phyloP scores from a whole-genome alignment of 2,113 vertebrate species.

The Tragelaphus strepsiceros region DNA sequence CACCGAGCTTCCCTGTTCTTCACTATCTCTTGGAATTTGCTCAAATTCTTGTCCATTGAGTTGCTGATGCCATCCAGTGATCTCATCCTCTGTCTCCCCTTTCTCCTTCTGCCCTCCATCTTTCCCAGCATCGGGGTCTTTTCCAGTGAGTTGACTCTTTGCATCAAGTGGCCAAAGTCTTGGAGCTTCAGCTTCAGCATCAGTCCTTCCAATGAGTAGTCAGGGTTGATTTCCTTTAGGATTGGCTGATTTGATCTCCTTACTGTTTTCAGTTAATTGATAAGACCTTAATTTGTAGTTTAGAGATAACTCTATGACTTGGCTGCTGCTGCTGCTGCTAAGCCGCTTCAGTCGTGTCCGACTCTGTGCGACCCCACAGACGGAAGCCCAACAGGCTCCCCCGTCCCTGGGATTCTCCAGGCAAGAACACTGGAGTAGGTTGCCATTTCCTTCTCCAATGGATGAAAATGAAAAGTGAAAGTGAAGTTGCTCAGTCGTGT shows the following conservation, averaged over 20 bases:
- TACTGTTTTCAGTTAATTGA: not conserved
- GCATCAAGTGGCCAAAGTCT: not conserved
- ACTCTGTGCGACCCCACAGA: too few relatives aligned
- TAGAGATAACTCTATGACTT: not conserved
- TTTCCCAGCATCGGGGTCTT: not conserved
- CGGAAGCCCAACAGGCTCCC: too few relatives aligned
- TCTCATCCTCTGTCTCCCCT: not conserved
- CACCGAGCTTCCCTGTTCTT: not conserved
- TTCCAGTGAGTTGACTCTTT: not conserved
- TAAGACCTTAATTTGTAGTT: conserved; percentile 26
- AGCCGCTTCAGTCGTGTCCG: too few relatives aligned
- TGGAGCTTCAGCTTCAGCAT: not conserved
- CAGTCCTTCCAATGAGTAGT: not conserved
- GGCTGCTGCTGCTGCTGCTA: not conserved
- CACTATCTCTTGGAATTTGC: not conserved
- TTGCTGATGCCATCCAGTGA: not conserved
- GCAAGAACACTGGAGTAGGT: too few relatives aligned
- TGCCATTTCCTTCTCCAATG: too few relatives aligned
- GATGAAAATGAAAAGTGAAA: too few relatives aligned
- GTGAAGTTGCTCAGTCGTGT: too few relatives aligned
- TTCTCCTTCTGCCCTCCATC: not conserved
- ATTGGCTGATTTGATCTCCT: not conserved
- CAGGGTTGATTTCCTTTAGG: not conserved
- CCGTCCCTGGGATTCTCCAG: too few relatives aligned
- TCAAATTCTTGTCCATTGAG: not conserved